A percentile compares a stretch with the other conserved stretches of the same genome.
These are phyloP conservation scores for Heliconius charithonia DNA, from an alignment of 2,888 invertebrate genomes.

Conservation along the genomic window DNA sequence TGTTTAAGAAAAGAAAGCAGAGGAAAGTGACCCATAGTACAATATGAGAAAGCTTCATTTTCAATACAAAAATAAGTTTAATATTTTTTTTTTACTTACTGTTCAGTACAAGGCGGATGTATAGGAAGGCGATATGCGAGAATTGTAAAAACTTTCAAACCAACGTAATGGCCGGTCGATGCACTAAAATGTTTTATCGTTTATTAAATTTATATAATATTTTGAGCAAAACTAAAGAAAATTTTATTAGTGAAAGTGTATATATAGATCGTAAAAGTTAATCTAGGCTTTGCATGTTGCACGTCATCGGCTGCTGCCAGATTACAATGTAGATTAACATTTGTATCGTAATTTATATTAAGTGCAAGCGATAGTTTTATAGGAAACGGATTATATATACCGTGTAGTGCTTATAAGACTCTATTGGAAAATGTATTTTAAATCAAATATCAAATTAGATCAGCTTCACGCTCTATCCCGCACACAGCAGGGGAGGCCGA, in stretches of 20 bases:
- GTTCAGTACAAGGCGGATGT: slow-evolving; percentile 39
- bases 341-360: neutral
- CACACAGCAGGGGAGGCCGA: too few relatives aligned
- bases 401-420: neutral
- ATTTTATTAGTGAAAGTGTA: slow-evolving; percentile 33
- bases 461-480: too few relatives aligned
- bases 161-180: slow-evolving; percentile 46
- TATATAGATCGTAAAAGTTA: slow-evolving; percentile 15
- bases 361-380: neutral
- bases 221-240: slow-evolving; percentile 25
- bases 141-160: slow-evolving; percentile 44
- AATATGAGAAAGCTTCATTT: slow-evolving; percentile 30
- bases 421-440: neutral
- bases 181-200: slow-evolving; percentile 41
- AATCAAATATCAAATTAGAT: too few relatives aligned
- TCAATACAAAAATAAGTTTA: slow-evolving; percentile 27
- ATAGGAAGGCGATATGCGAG: slow-evolving; percentile 47
- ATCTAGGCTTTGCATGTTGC: slow-evolving; percentile 28
- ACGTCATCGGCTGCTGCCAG: slow-evolving; percentile 10
- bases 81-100: slow-evolving; percentile 22
- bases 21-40: slow-evolving; percentile 38
- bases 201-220: too few relatives aligned
- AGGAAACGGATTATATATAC: neutral
- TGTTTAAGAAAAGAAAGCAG: slow-evolving; percentile 33
- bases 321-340: neutral